Base-by-base conservation (phyloP, 2,797 vertebrate species). In the Dallia pectoralis region DNA sequence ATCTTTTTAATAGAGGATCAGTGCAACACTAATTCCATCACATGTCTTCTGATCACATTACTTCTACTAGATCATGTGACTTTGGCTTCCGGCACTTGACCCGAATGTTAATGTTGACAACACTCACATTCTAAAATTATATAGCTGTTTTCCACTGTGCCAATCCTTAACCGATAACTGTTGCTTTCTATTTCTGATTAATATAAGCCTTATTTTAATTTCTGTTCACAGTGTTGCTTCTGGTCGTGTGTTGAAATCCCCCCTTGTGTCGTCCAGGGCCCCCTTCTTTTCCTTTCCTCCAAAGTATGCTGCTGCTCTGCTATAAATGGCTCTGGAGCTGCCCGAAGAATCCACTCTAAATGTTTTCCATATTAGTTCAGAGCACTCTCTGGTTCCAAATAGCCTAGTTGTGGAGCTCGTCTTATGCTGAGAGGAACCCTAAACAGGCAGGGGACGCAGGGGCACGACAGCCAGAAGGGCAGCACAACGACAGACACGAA, bases 321-420 rank as follows among this genome's bases (percentile, higher is more conserved):
- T 95, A 95, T 93, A 95, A 92, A 94, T 93, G 96, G 96, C 94
- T 91, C 92, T 87, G 87, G 81, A 88, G 87, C 91, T 80, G 92
- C 89, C 89, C 29, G 84, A 87, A 89, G 89, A 91, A 93, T 93
- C 92, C 79, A 87, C 91, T 95, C 93, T 92, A 93, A 95, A 96
- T 95, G 93, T 93, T 98, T 97, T 96, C 97, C 97, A 96, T 97
- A 97, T 97, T 97, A 97, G 97, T 96, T 94, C 96, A 96, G 92
- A 89, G 93, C 87, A 91, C 79, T 93, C 86, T 91, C 89, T 84
- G 91, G 91, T 91, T 93, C 91, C 90, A 91, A 94, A 93, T 91
- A 93, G 91, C 93, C 33, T 15, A 77, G 83, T 81, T 89, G 87
- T 86, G 80, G 78, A 77, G 78, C 84, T 79, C 82, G 89, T 88